These are phyloP conservation scores for Halichondria panicea DNA, from an alignment of 37 sponge, comb jelly and placozoan genomes.

Conservation along the genomic window DNA sequence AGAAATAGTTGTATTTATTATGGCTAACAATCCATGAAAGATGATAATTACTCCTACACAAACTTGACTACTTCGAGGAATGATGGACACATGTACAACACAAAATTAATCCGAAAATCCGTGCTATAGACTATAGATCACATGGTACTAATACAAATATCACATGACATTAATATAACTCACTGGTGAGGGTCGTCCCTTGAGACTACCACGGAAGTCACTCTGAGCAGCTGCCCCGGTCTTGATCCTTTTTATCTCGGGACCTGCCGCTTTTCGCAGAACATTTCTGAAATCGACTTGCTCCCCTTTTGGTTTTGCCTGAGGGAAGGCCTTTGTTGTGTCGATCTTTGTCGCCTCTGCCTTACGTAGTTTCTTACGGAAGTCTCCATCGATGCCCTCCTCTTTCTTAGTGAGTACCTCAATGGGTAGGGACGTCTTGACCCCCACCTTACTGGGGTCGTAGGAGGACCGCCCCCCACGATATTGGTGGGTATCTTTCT, in stretches of 20 bases:
- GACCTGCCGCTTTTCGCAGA: constrained; percentile 40
- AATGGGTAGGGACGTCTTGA: too few species aligned
- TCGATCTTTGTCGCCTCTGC: constrained; percentile 32
- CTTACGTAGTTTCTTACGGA: constrained; percentile 37
- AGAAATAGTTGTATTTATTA: too few species aligned
- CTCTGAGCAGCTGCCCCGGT: constrained; percentile 15
- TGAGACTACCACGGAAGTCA: constrained; percentile 44
- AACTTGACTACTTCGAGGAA: too few species aligned
- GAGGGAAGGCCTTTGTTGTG: constrained; percentile 49
- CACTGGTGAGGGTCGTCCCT: too few species aligned
- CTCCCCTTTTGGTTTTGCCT: constrained; percentile 37
- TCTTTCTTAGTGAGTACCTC: constrained; percentile 33
- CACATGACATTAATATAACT: too few species aligned
- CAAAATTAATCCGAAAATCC: too few species aligned
- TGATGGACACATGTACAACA: too few species aligned
- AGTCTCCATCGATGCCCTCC: constrained; percentile 46
- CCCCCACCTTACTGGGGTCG: too few species aligned
- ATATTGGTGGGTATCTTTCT: not conserved
- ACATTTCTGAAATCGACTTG: constrained; percentile 72
- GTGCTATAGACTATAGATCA: too few species aligned
- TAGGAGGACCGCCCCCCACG: not conserved
- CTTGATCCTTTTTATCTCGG: constrained; percentile 31
- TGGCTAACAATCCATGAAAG: too few species aligned
- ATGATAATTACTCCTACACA: too few species aligned
- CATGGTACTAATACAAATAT: too few species aligned